phyloP scores from a whole-genome alignment of 2,113 vertebrate species.

The Megaceryle maxima region DNA sequence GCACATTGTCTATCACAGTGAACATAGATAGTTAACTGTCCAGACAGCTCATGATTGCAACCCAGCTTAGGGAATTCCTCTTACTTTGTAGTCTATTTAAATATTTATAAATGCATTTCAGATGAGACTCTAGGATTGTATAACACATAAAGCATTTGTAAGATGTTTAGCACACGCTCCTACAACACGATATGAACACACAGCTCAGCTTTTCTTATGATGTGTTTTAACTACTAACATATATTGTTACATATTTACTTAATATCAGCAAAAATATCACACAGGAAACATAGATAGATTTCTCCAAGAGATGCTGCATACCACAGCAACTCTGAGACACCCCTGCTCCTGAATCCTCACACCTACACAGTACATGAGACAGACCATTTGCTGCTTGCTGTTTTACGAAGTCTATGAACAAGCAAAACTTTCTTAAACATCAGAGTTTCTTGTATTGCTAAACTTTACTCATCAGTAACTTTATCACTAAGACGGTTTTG shows the following conservation, averaged over 20 bases:
- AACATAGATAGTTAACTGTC: neutral
- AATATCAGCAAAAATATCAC: neutral
- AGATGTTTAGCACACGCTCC: neutral
- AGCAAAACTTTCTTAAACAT: neutral
- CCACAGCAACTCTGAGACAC: neutral
- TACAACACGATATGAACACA: neutral
- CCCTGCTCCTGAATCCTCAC: neutral
- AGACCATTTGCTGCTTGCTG: neutral
- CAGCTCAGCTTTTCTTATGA: neutral
- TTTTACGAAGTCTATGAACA: neutral
- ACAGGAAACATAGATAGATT: neutral
- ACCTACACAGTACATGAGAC: accelerated
- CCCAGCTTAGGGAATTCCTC: neutral
- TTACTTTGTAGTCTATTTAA: constrained; percentile 5
- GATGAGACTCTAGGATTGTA: neutral
- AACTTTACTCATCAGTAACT: neutral
- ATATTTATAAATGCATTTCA: constrained; percentile 34
- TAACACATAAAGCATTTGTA: neutral
- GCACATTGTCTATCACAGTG: neutral
- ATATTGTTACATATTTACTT: neutral
- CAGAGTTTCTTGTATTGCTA: neutral
- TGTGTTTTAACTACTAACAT: neutral
- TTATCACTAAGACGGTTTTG: neutral
- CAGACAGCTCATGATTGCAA: neutral
- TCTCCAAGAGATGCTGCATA: neutral